Evolutionary conservation across 2,113 vertebrate species (phyloP).

Genomic region (Tricholaema leucomelas): DNA sequence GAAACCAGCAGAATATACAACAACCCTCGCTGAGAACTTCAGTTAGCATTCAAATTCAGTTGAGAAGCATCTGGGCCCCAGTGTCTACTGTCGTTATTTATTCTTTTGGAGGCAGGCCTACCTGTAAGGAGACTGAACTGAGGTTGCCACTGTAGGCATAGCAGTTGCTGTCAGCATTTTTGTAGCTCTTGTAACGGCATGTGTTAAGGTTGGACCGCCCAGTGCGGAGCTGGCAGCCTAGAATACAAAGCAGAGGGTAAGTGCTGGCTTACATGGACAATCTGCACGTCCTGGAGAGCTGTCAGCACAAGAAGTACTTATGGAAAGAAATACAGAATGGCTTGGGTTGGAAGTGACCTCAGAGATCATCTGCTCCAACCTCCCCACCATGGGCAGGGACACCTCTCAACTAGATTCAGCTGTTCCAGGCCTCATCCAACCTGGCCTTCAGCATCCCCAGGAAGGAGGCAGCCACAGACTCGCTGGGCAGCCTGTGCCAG

Average conservation of each 20-base stretch:
- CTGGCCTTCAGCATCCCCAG: too few relatives aligned
- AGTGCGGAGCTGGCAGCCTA: constrained; percentile 96
- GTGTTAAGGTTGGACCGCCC: constrained; percentile 94
- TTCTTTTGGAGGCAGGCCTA: constrained; percentile 48
- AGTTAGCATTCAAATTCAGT: neutral
- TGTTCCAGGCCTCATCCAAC: too few relatives aligned
- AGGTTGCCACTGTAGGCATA: constrained; percentile 97
- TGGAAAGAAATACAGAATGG: neutral
- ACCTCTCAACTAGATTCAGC: too few relatives aligned
- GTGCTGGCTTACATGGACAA: neutral
- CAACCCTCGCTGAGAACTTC: neutral
- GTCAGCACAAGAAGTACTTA: neutral
- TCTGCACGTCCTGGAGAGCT: neutral
- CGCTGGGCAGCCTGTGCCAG: too few relatives aligned
- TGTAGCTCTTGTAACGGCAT: constrained; percentile 96
- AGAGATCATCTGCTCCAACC: too few relatives aligned
- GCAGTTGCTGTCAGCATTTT: constrained; percentile 99
- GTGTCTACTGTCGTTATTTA: neutral
- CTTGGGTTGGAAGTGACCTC: too few relatives aligned
- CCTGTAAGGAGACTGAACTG: constrained; percentile 98
- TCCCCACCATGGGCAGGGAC: too few relatives aligned
- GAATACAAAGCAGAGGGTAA: neutral
- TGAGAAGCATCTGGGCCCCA: neutral
- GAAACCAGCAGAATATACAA: neutral
- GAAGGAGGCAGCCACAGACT: too few relatives aligned